These are phyloP conservation scores for Drosophila maculinotata DNA, from an alignment of 2,888 invertebrate species.

Conservation along the genomic window DNA sequence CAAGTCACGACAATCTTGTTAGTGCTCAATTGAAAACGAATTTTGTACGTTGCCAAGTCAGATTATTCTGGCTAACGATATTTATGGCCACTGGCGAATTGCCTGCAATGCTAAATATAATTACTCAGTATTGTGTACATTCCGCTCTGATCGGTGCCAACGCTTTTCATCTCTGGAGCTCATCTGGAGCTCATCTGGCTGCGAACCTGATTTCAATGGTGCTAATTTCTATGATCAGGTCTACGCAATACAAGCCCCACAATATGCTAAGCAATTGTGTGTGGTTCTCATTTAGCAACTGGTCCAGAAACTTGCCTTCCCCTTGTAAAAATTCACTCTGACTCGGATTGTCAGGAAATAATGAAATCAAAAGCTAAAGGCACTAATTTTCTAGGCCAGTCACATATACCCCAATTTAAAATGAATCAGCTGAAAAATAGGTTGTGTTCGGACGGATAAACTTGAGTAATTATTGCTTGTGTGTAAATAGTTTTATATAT, in stretches of 20 bases:
- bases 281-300: slow-evolving; percentile 58
- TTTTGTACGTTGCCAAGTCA: slow-evolving; percentile 16
- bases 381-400: not conserved
- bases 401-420: slow-evolving; percentile 1
- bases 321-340: not conserved
- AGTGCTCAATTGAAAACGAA: slow-evolving; percentile 1
- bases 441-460: not conserved
- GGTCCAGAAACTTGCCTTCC: not conserved
- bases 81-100: slow-evolving; percentile 15
- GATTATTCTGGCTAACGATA: slow-evolving; percentile 26
- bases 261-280: slow-evolving; percentile 59
- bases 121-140: slow-evolving; percentile 1
- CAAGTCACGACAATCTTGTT: slow-evolving; percentile 30
- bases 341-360: not conserved
- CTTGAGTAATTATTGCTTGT: too few species aligned
- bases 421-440: not conserved
- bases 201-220: slow-evolving; percentile 51
- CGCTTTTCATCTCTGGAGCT: too few species aligned
- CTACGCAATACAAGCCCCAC: slow-evolving; percentile 18
- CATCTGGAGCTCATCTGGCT: slow-evolving; percentile 9
- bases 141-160: too few species aligned
- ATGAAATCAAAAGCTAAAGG: slow-evolving; percentile 14
- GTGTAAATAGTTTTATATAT: too few species aligned
- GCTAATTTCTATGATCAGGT: slow-evolving; percentile 59
- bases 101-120: slow-evolving; percentile 6